phyloP scores from a whole-genome alignment of 2,888 invertebrate species.

The Eupithecia exiguata region DNA sequence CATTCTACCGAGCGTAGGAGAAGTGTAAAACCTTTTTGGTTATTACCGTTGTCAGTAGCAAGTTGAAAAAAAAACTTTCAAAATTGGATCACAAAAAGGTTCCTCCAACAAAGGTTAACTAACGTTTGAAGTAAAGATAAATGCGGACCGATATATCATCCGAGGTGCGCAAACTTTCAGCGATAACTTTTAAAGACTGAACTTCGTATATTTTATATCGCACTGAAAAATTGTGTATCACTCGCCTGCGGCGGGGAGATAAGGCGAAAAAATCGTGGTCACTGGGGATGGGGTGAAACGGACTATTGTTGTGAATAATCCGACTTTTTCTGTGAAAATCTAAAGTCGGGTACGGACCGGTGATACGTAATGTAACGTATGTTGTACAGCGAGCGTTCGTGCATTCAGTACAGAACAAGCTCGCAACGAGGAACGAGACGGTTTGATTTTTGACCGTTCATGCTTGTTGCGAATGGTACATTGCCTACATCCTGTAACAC shows the following conservation, averaged over 20 bases:
- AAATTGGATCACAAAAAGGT: constrained; percentile 44
- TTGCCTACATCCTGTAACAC: too few relatives aligned
- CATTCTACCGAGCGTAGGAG: not conserved
- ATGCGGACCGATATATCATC: constrained; percentile 78
- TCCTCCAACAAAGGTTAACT: constrained; percentile 64
- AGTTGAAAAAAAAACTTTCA: constrained; percentile 18
- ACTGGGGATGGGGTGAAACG: constrained; percentile 12
- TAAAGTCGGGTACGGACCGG: not conserved
- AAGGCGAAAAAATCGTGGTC: constrained; percentile 74
- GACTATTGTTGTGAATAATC: not conserved
- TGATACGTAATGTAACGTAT: too few relatives aligned
- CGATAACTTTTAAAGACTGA: constrained; percentile 83
- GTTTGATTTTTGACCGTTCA: too few relatives aligned
- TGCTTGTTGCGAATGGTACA: too few relatives aligned
- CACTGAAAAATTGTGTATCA: constrained; percentile 82
- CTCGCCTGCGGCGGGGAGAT: constrained; percentile 75
- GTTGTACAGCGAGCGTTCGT: too few relatives aligned
- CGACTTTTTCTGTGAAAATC: not conserved
- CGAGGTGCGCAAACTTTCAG: constrained; percentile 75
- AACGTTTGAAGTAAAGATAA: constrained; percentile 75
- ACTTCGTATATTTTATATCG: constrained; percentile 74
- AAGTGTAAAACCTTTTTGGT: not conserved
- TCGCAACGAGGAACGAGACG: too few relatives aligned
- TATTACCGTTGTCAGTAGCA: not conserved
- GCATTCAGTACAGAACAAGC: too few relatives aligned